Evolutionary conservation across 2,113 vertebrate species (phyloP).

Genomic region (Myiopsitta monachus): DNA sequence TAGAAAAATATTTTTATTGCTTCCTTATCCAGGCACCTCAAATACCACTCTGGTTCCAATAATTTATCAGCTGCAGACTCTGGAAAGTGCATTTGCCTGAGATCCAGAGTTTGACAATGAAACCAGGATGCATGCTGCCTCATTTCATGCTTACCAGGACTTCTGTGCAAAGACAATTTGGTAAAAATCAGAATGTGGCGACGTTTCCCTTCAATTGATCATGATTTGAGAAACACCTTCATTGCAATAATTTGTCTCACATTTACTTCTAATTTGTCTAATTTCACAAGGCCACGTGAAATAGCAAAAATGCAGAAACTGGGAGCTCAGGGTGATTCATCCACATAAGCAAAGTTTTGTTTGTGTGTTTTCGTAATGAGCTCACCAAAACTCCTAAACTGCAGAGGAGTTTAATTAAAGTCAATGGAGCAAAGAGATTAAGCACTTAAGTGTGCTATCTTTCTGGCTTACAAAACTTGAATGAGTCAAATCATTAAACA

Average conservation of each 20-base stretch:
- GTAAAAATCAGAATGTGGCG: not conserved
- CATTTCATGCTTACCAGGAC: not conserved
- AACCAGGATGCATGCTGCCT: not conserved
- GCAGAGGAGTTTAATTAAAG: conserved; percentile 72
- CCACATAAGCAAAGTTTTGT: not conserved
- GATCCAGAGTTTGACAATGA: not conserved
- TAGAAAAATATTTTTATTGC: conserved; percentile 49
- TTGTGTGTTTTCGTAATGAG: conserved; percentile 29
- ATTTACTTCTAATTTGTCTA: conserved; percentile 5
- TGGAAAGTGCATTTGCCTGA: not conserved
- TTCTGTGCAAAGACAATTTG: conserved; percentile 15
- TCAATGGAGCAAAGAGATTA: conserved; percentile 60
- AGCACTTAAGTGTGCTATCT: conserved; percentile 47
- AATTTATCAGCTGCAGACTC: not conserved
- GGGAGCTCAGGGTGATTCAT: not conserved
- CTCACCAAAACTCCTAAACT: conserved; percentile 61
- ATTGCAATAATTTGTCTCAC: not conserved
- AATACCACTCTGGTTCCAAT: not conserved
- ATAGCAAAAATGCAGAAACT: not conserved
- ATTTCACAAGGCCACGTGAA: not conserved
- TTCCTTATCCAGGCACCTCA: conserved; percentile 32
- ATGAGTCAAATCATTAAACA: conserved; percentile 52
- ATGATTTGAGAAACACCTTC: not conserved
- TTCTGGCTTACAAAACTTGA: conserved; percentile 16
- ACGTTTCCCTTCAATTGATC: not conserved